Conservation (phyloP, 2,797 vertebrate species). For the Poeciliopsis gracilis region DNA sequence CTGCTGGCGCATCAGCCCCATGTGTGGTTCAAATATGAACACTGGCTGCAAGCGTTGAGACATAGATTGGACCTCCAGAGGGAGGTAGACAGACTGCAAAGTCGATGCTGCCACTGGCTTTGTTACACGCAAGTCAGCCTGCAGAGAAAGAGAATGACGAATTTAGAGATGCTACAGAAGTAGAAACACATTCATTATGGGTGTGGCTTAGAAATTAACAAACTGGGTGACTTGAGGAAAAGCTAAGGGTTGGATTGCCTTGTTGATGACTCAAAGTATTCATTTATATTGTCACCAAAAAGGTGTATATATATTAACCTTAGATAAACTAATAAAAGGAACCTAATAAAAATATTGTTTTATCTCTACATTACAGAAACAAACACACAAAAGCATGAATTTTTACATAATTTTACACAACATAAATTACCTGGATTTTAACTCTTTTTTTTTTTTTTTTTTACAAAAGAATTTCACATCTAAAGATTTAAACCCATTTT, state of each 20-base stretch:
- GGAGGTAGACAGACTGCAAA: constrained; percentile 77
- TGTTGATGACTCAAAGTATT: neutral
- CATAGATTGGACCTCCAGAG: constrained; percentile 59
- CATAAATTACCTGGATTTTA: neutral
- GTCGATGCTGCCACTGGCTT: constrained; percentile 47
- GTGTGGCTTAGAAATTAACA: neutral
- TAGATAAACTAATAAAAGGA: constrained; percentile 2
- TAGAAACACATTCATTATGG: neutral
- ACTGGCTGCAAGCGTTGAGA: constrained; percentile 82
- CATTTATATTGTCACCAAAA: constrained; percentile 5
- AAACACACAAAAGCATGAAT: neutral
- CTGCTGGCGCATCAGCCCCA: constrained; percentile 77
- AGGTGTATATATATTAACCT: constrained; percentile 5
- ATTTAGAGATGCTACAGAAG: neutral
- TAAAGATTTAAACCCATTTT: neutral
- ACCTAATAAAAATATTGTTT: neutral
- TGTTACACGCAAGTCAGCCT: constrained; percentile 59
- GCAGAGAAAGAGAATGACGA: neutral
- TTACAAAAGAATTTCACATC: neutral
- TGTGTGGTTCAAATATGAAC: constrained; percentile 83
- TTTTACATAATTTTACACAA: neutral
- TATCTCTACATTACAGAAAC: neutral
- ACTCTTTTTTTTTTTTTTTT: neutral
- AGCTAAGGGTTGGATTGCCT: neutral
- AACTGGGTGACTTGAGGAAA: neutral